phyloP scores from a whole-genome alignment of 1,140 invertebrate species.

The Euura saliciscinereae region DNA sequence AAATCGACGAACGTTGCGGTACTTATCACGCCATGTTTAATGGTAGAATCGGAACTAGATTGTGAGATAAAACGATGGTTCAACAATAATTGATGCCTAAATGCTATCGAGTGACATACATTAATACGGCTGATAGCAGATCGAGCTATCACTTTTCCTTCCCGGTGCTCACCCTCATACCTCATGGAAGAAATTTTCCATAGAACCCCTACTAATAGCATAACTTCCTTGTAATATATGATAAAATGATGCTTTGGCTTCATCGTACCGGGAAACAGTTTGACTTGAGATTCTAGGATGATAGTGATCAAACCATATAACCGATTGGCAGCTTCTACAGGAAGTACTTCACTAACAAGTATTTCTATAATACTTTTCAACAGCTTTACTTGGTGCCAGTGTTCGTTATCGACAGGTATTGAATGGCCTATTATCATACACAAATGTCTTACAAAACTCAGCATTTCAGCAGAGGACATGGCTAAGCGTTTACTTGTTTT shows the following conservation, averaged over 20 bases:
- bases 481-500: constrained; percentile 22
- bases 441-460: constrained; percentile 33
- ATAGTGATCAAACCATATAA: neutral
- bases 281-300: neutral
- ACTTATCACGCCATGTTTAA: constrained; percentile 9
- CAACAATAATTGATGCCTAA: constrained; percentile 15
- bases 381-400: constrained; percentile 29
- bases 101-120: constrained; percentile 22
- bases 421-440: constrained; percentile 34
- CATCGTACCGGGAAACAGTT: constrained; percentile 2
- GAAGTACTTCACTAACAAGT: neutral
- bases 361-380: constrained; percentile 26
- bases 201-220: constrained; percentile 15
- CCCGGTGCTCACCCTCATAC: constrained; percentile 21
- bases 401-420: constrained; percentile 25
- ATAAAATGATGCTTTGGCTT: constrained; percentile 31
- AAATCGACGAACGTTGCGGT: constrained; percentile 4
- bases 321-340: neutral
- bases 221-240: constrained; percentile 19
- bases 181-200: constrained; percentile 20
- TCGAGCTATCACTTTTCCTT: constrained; percentile 18
- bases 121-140: constrained; percentile 13
- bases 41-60: neutral
- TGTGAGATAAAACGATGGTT: constrained; percentile 10
- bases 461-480: constrained; percentile 34